Evolutionary conservation across 2,888 invertebrate genomes (phyloP).

Genomic region (Ormyrus pomaceus): DNA sequence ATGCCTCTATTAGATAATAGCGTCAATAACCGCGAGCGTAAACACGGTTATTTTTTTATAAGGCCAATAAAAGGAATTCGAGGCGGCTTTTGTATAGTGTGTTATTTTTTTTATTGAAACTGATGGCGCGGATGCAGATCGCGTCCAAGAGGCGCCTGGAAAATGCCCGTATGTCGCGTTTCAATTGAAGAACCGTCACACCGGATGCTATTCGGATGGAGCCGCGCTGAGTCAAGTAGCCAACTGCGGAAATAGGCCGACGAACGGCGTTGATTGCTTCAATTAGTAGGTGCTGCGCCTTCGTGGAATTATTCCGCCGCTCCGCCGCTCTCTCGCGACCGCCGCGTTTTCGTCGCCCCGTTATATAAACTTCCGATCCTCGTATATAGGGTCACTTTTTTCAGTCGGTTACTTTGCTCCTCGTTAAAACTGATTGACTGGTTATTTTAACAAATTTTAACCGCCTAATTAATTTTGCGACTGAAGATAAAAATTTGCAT

Average conservation of each 20-base stretch:
- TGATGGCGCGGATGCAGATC: conserved; percentile 15
- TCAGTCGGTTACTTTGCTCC: not conserved
- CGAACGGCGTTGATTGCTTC: conserved; percentile 58
- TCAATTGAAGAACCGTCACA: conserved; percentile 44
- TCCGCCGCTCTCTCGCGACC: conserved; percentile 27
- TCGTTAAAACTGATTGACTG: too few species aligned
- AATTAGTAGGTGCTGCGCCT: conserved; percentile 60
- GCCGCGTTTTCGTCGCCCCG: not conserved
- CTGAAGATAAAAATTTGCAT: too few species aligned
- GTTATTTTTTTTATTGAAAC: conserved; percentile 3
- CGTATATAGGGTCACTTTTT: not conserved
- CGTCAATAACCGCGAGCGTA: not conserved
- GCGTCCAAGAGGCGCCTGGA: conserved; percentile 45
- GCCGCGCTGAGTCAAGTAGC: conserved; percentile 59
- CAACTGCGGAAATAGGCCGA: conserved; percentile 62
- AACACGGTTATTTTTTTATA: not conserved
- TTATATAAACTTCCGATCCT: not conserved
- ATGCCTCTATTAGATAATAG: too few species aligned
- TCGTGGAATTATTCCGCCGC: conserved; percentile 58
- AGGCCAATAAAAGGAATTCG: not conserved
- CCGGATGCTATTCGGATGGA: conserved; percentile 45
- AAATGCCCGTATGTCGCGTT: conserved; percentile 52
- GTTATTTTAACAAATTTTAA: too few species aligned
- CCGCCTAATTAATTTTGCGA: too few species aligned
- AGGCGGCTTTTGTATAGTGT: too few species aligned